Conservation (phyloP, 2,797 vertebrate genomes). For the Neosilurus hyrtlii region DNA sequence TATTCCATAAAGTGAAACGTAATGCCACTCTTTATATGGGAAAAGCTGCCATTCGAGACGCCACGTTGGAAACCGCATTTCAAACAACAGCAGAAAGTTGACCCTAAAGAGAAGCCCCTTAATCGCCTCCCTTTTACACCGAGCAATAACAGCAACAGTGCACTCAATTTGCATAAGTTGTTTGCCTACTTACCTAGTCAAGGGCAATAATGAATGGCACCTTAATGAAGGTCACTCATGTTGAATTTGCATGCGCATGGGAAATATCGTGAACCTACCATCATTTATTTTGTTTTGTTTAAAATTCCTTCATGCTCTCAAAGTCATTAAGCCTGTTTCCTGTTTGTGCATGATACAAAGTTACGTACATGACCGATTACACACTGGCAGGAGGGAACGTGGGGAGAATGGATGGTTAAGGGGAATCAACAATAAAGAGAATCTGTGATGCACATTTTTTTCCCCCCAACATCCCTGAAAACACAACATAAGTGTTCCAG, state of each 20-base stretch:
- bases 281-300: slow-evolving; percentile 58
- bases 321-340: slow-evolving; percentile 57
- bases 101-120: slow-evolving; percentile 43
- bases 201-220: slow-evolving; percentile 66
- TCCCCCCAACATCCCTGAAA: neutral
- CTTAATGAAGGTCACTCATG: slow-evolving; percentile 57
- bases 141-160: slow-evolving; percentile 52
- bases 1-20: slow-evolving; percentile 17
- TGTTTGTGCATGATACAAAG: slow-evolving; percentile 25
- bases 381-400: neutral
- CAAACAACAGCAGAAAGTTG: neutral
- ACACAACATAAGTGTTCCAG: slow-evolving; percentile 1
- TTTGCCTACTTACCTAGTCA: slow-evolving; percentile 69
- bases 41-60: neutral
- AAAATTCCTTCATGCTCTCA: slow-evolving; percentile 55
- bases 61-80: neutral
- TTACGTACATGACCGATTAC: slow-evolving; percentile 36
- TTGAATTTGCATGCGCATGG: slow-evolving; percentile 60
- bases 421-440: slow-evolving; percentile 33
- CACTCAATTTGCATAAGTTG: slow-evolving; percentile 63
- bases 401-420: neutral
- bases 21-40: neutral
- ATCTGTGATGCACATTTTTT: neutral
- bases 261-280: slow-evolving; percentile 48
- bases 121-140: slow-evolving; percentile 43